Conservation (phyloP, 1,140 invertebrate genomes). For the Drosophila ironensis region DNA sequence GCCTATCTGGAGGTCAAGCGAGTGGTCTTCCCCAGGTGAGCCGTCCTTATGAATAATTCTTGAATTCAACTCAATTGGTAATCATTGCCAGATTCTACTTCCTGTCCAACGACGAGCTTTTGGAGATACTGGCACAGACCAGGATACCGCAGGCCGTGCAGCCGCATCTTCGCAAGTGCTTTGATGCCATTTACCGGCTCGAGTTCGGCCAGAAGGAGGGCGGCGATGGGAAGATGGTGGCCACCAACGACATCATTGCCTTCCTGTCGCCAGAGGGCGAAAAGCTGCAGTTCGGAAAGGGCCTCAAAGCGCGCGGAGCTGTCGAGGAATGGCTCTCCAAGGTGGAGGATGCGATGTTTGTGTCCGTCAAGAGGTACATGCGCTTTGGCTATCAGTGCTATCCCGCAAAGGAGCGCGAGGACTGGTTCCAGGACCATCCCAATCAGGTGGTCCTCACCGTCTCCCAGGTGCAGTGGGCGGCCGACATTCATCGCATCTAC, state of each 20-base stretch:
- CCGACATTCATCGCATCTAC: constrained; percentile 88
- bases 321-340: constrained; percentile 95
- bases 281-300: constrained; percentile 89
- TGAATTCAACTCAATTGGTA: neutral
- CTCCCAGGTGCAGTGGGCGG: constrained; percentile 93
- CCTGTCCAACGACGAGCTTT: constrained; percentile 95
- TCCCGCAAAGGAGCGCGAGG: constrained; percentile 70
- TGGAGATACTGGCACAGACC: constrained; percentile 95
- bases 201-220: constrained; percentile 87
- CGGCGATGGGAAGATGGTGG: constrained; percentile 73
- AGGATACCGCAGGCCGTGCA: constrained; percentile 93
- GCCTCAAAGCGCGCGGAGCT: constrained; percentile 92
- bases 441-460: constrained; percentile 88
- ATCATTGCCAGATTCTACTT: constrained; percentile 89
- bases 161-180: constrained; percentile 93
- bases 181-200: constrained; percentile 91
- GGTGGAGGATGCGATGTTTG: constrained; percentile 93
- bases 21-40: constrained; percentile 91
- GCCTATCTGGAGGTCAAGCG: constrained; percentile 94
- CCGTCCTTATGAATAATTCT: neutral
- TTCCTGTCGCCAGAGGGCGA: constrained; percentile 95
- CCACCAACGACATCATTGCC: constrained; percentile 91
- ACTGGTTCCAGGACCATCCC: constrained; percentile 82
- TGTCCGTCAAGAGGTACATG: constrained; percentile 88
- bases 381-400: constrained; percentile 84